These are phyloP conservation scores for Connochaetes taurinus DNA, from an alignment of 2,113 vertebrate species.

Conservation along the genomic window DNA sequence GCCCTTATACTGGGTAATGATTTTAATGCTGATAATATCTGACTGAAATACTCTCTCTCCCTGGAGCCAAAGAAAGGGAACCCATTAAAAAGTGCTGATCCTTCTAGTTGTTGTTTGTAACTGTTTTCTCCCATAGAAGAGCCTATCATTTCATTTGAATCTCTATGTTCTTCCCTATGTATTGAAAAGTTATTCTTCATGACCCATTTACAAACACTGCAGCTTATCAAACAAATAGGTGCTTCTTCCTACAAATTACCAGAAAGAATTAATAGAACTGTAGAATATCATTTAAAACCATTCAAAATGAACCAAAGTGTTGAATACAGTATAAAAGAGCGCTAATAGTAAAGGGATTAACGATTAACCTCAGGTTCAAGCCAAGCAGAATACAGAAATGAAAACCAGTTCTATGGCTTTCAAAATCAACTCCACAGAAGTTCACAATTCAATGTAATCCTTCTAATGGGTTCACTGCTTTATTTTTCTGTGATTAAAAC, in stretches of 20 bases:
- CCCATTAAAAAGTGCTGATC: slow-evolving; percentile 71
- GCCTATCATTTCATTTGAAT: background rate
- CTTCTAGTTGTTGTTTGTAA: slow-evolving; percentile 61
- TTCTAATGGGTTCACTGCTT: background rate
- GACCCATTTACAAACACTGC: background rate
- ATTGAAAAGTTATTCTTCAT: slow-evolving; percentile 27
- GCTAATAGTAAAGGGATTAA: background rate
- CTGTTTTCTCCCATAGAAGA: slow-evolving; percentile 26
- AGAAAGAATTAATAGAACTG: background rate
- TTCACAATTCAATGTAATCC: background rate
- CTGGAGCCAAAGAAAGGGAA: slow-evolving; percentile 56
- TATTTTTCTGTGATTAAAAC: background rate
- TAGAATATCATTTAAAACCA: background rate
- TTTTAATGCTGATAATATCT: slow-evolving; percentile 77
- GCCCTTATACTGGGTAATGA: slow-evolving; percentile 77
- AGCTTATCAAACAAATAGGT: slow-evolving; percentile 1
- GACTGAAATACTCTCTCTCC: slow-evolving; percentile 72
- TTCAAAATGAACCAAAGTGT: background rate
- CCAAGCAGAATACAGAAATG: background rate
- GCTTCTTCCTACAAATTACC: background rate
- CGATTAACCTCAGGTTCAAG: background rate
- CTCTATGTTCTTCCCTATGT: background rate
- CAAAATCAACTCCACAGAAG: background rate
- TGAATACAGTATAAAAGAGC: background rate
- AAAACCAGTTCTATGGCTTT: slow-evolving; percentile 8